Conservation (phyloP, 1,140 invertebrate species). For the Babylonia areolata region DNA sequence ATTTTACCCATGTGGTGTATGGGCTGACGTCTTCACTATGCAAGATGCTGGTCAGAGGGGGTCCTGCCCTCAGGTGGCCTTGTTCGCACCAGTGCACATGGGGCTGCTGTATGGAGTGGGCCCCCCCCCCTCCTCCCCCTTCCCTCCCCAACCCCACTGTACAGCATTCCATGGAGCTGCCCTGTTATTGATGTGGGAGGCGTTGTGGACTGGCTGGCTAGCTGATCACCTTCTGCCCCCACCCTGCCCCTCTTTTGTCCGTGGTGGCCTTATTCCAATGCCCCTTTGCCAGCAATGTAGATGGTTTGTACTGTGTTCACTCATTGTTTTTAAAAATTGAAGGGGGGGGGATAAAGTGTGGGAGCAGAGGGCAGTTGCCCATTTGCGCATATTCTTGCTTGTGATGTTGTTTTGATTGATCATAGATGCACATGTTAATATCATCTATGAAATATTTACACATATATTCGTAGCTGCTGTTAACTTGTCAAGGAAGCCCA, state of each 20-base stretch:
- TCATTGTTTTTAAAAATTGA: neutral
- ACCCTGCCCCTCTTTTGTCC: neutral
- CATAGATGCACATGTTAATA: constrained; percentile 4
- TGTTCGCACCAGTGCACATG: neutral
- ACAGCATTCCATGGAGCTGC: constrained; percentile 6
- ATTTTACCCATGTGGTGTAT: neutral
- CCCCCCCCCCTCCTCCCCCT: neutral
- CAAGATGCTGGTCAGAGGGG: constrained; percentile 8
- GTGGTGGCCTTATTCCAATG: constrained; percentile 43
- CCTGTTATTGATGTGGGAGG: neutral
- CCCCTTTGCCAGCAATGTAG: constrained; percentile 37
- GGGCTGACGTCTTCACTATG: constrained; percentile 22
- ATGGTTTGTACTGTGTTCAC: constrained; percentile 31
- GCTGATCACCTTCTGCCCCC: neutral
- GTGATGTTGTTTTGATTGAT: neutral
- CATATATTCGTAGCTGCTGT: constrained; percentile 18
- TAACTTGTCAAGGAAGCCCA: neutral
- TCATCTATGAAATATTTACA: neutral
- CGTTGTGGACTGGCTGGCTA: neutral
- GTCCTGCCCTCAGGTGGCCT: constrained; percentile 5
- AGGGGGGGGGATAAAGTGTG: neutral
- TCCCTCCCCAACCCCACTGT: neutral
- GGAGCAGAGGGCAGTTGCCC: neutral
- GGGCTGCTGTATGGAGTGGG: neutral
- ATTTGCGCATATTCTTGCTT: neutral